A percentile compares a stretch with the other conserved stretches of the same genome.
phyloP scores from a whole-genome alignment of 1,140 invertebrate genomes.

The Hypothenemus hampei region DNA sequence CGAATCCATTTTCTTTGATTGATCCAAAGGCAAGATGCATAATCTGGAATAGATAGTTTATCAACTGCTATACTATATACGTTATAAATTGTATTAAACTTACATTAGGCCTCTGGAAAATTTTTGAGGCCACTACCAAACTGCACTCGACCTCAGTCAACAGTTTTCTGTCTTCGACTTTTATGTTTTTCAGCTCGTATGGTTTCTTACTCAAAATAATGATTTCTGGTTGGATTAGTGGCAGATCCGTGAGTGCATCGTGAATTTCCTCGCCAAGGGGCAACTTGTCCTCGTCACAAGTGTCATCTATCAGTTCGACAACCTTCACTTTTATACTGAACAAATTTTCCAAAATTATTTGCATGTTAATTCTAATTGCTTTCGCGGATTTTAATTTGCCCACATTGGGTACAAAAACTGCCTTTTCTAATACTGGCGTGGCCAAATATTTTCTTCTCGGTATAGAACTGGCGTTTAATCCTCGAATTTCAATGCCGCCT shows the following conservation, averaged over 20 bases:
- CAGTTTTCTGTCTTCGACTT: conserved; percentile 60
- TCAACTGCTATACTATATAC: too few species aligned
- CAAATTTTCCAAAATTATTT: conserved; percentile 77
- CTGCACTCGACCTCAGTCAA: conserved; percentile 53
- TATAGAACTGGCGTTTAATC: conserved; percentile 74
- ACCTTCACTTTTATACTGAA: conserved; percentile 63
- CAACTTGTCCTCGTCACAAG: conserved; percentile 45
- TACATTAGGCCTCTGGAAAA: conserved; percentile 38
- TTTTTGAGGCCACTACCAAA: conserved; percentile 52
- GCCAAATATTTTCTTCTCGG: conserved; percentile 58
- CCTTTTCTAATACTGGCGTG: conserved; percentile 67
- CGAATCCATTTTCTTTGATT: conserved; percentile 49
- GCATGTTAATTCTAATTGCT: conserved; percentile 55
- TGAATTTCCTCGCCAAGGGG: conserved; percentile 50
- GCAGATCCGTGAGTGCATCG: conserved; percentile 53
- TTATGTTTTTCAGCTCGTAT: conserved; percentile 50
- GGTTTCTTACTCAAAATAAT: conserved; percentile 48
- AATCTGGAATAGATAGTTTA: conserved; percentile 38
- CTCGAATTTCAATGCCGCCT: conserved; percentile 82
- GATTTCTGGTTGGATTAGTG: conserved; percentile 58
- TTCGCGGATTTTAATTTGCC: conserved; percentile 39
- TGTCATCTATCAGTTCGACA: conserved; percentile 60
- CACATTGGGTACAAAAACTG: conserved; percentile 69
- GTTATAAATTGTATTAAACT: conserved; percentile 1
- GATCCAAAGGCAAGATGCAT: conserved; percentile 44